Evolutionary conservation across 1,140 invertebrate species (phyloP).

Genomic region (Battus philenor): DNA sequence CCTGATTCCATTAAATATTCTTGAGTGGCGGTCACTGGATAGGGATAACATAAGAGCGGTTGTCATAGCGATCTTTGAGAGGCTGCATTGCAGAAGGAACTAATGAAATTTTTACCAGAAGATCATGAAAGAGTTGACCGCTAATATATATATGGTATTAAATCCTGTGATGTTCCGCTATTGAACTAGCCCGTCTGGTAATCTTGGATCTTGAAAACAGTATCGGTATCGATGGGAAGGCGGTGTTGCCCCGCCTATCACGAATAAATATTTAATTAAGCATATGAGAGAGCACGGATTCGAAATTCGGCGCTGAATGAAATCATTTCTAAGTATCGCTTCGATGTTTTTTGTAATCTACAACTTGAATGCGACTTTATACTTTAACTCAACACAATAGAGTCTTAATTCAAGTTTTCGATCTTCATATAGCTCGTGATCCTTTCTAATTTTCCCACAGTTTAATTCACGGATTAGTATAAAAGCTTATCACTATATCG

Average conservation of each 20-base stretch:
- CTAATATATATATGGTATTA: no score
- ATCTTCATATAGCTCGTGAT: neutral
- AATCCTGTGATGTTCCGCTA: no score
- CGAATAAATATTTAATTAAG: conserved; percentile 72
- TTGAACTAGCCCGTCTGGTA: conserved; percentile 26
- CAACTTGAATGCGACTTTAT: conserved; percentile 1
- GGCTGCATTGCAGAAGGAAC: no score
- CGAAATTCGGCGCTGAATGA: conserved; percentile 28
- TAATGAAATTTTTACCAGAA: no score
- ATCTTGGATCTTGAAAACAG: conserved; percentile 67
- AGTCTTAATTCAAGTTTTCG: neutral
- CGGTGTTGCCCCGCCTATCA: conserved; percentile 47
- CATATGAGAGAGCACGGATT: conserved; percentile 43
- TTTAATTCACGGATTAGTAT: neutral
- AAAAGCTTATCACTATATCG: neutral
- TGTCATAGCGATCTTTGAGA: no score
- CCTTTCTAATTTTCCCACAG: conserved; percentile 5
- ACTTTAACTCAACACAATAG: neutral
- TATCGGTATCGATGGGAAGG: conserved; percentile 58
- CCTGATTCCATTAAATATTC: no score
- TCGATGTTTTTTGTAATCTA: conserved; percentile 15
- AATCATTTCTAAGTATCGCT: conserved; percentile 22
- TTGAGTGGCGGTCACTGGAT: no score
- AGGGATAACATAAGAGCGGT: no score
- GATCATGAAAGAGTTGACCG: no score